A percentile compares a stretch with the other conserved stretches of the same genome.
Evolutionary conservation across 2,888 invertebrate species (phyloP).

Genomic region (Ligdia adustata): DNA sequence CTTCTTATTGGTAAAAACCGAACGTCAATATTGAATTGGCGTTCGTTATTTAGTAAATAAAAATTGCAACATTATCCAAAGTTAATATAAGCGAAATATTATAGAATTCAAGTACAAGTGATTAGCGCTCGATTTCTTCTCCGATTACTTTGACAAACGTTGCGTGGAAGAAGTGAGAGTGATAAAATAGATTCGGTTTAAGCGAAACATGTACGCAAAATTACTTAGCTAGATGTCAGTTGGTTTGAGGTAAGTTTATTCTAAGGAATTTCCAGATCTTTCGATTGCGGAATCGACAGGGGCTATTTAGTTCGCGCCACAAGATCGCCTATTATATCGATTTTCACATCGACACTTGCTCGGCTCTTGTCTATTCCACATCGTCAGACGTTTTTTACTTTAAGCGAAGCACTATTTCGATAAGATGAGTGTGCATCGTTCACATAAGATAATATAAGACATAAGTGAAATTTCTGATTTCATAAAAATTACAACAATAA

Average conservation of each 20-base stretch:
- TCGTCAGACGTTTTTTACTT: no score
- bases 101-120: constrained; percentile 64
- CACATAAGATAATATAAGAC: constrained; percentile 59
- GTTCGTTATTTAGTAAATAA: constrained; percentile 38
- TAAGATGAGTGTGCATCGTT: constrained; percentile 44
- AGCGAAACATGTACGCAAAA: constrained; percentile 75
- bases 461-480: constrained; percentile 73
- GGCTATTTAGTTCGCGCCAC: background rate
- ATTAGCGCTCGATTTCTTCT: constrained; percentile 34
- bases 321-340: background rate
- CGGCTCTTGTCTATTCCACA: background rate
- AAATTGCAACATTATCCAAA: constrained; percentile 69
- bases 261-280: constrained; percentile 27
- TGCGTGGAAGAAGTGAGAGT: constrained; percentile 21
- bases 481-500: constrained; percentile 41
- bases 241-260: constrained; percentile 59
- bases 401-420: constrained; percentile 32
- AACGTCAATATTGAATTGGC: constrained; percentile 32
- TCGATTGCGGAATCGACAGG: background rate
- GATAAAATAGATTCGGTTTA: constrained; percentile 57
- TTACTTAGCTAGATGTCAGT: constrained; percentile 74
- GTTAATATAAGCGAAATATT: constrained; percentile 69
- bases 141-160: constrained; percentile 15
- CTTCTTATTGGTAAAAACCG: constrained; percentile 35
- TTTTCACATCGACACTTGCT: background rate